Evolutionary conservation across 2,797 vertebrate genomes (phyloP).

Genomic region (Sebastes nivosus): DNA sequence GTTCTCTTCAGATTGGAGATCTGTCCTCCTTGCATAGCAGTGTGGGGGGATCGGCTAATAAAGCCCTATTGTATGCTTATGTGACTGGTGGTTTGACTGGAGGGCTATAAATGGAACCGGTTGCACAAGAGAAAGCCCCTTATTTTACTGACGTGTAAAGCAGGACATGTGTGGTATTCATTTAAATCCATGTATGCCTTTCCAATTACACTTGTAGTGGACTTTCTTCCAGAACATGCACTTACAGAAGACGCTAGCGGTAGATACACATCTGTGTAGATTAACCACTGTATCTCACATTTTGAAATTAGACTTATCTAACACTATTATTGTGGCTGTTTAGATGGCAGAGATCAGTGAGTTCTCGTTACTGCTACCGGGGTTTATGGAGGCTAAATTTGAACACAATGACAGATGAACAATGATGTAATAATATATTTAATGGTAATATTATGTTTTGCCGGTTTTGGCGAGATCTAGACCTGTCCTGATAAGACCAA

Average conservation of each 20-base stretch:
- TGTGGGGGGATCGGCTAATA: slow-evolving; percentile 63
- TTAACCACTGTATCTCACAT: slow-evolving; percentile 66
- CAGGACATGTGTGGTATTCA: slow-evolving; percentile 59
- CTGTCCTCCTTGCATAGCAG: slow-evolving; percentile 63
- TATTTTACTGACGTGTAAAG: slow-evolving; percentile 68
- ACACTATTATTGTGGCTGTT: slow-evolving; percentile 56
- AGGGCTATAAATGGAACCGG: slow-evolving; percentile 71
- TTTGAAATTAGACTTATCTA: slow-evolving; percentile 69
- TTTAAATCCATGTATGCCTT: slow-evolving; percentile 73
- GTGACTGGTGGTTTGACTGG: slow-evolving; percentile 66
- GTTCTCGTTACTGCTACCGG: slow-evolving; percentile 35
- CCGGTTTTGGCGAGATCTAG: slow-evolving; percentile 64
- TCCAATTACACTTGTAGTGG: slow-evolving; percentile 62
- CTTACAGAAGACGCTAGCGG: slow-evolving; percentile 57
- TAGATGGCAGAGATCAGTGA: slow-evolving; percentile 61
- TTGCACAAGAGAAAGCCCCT: slow-evolving; percentile 48
- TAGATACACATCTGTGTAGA: slow-evolving; percentile 77
- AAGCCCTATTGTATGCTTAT: slow-evolving; percentile 72
- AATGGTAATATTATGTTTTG: slow-evolving; percentile 56
- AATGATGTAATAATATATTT: slow-evolving; percentile 46
- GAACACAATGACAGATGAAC: slow-evolving; percentile 53
- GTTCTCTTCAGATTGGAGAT: slow-evolving; percentile 80
- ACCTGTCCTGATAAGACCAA: slow-evolving; percentile 76
- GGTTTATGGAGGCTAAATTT: slow-evolving; percentile 38
- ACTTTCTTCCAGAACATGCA: slow-evolving; percentile 56